A percentile compares a stretch with the other conserved stretches of the same genome.
Conservation (phyloP, 2,797 vertebrate genomes). For the Leptoclinus maculatus region DNA sequence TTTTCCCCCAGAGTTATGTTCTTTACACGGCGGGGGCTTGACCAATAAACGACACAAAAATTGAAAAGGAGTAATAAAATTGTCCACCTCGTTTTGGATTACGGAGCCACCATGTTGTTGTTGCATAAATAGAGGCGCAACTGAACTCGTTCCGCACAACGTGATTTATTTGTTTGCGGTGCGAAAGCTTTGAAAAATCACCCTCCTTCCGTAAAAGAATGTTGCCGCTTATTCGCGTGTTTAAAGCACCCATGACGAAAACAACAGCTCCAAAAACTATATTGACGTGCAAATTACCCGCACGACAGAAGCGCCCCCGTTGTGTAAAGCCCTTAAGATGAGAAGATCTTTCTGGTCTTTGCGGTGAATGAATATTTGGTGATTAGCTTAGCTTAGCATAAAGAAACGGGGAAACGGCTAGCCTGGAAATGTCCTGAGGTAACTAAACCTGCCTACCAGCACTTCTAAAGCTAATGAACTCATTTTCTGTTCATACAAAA, state of each 20-base stretch:
- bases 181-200: background rate
- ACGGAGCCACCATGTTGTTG: too few relatives aligned
- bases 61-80: too few relatives aligned
- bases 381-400: conserved; percentile 14
- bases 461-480: background rate
- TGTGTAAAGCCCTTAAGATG: background rate
- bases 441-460: background rate
- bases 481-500: background rate
- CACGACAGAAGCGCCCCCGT: background rate
- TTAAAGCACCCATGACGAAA: too few relatives aligned
- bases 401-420: background rate
- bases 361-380: background rate
- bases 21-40: too few relatives aligned
- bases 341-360: background rate
- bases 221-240: too few relatives aligned
- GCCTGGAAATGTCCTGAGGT: background rate
- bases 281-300: background rate
- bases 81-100: too few relatives aligned
- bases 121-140: background rate
- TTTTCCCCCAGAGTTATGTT: too few relatives aligned
- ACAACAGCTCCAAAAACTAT: background rate
- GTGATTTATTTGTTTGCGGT: background rate
- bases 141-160: background rate
- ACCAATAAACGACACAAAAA: too few relatives aligned
- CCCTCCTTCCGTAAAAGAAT: too few relatives aligned